Evolutionary conservation across 2,888 invertebrate species (phyloP), one percentile per base, ranked within the genome.

Genomic region (Orgyia antiqua): DNA sequence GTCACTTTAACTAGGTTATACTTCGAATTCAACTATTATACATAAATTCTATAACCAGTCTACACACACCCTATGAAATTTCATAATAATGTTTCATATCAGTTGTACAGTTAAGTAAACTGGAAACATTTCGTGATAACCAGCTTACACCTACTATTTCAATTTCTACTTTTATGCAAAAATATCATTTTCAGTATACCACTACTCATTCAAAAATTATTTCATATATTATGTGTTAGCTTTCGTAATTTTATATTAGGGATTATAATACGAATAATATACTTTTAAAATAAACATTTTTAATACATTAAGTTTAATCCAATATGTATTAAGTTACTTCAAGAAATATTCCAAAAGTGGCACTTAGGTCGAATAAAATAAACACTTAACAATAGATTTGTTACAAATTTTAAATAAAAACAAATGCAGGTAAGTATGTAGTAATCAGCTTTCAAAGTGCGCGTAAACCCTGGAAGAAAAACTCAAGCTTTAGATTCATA

Each of bases 401-500:
- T 36, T 44, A 44, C 35, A 44, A 36, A 44, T 40, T 44, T 34
- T 28, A 28, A 45, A 44, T 31, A 31, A 40, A 39, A 36, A 47
- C 35, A 46, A 43, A 49, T 39, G 51, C 43, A 45, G 39, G 36
- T 35, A 44, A 45, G 29, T 45, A 43, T 37, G 43, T 32, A 41
- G 43, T 43, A 42, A 42, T 43, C 51, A 51, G 57, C 45, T 42
- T 51, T 71, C 68, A 75, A 53, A 75, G 58, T 51, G 70, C 61
- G 66, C 82, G 78, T 58, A 73, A 64, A 66, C 69, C 75, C 80
- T 80, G 80, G 6, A 23, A 21, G 4, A 72, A 50, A 51, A 13
- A 36, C 23, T 24, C 15, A 24, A 25, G 6, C 5, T 13, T 45
- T 36, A 42, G 25, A n/a, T n/a, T 29, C 15, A 17, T 10, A 29